Percentiles rank a stretch among this genome's conserved stretches.
phyloP scores from a whole-genome alignment of 1,140 invertebrate species.

The Drosophila sp. region DNA sequence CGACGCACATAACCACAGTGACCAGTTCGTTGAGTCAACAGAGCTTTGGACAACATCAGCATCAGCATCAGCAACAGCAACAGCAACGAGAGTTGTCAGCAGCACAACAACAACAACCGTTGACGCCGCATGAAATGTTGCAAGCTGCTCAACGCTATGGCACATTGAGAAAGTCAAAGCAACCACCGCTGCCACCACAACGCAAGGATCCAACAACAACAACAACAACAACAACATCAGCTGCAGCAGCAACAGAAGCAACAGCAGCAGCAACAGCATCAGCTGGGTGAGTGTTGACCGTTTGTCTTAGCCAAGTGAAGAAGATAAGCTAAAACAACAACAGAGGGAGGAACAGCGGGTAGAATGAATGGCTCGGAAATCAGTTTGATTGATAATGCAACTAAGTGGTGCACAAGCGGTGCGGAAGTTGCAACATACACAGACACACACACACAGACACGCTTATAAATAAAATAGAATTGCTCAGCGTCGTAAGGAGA shows the following conservation, averaged over 20 bases:
- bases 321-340: neutral
- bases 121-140: constrained; percentile 70
- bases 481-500: constrained; percentile 18
- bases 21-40: constrained; percentile 76
- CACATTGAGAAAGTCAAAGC: constrained; percentile 72
- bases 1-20: constrained; percentile 74
- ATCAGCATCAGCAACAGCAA: constrained; percentile 36
- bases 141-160: constrained; percentile 78
- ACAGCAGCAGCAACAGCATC: constrained; percentile 41
- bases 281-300: constrained; percentile 68
- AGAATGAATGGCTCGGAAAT: constrained; percentile 63
- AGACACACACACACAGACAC: neutral
- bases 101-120: constrained; percentile 46
- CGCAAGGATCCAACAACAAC: constrained; percentile 68
- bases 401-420: constrained; percentile 61
- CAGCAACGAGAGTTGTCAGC: constrained; percentile 14
- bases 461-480: constrained; percentile 74
- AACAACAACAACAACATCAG: constrained; percentile 57
- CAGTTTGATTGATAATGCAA: constrained; percentile 83
- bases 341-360: neutral
- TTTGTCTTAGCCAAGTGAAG: constrained; percentile 14
- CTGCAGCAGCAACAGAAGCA: constrained; percentile 51
- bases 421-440: constrained; percentile 11
- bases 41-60: constrained; percentile 52
- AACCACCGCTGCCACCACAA: constrained; percentile 67